Base-by-base conservation (phyloP, 1,140 invertebrate genomes). In the Pseudomyrmex pallidus region DNA sequence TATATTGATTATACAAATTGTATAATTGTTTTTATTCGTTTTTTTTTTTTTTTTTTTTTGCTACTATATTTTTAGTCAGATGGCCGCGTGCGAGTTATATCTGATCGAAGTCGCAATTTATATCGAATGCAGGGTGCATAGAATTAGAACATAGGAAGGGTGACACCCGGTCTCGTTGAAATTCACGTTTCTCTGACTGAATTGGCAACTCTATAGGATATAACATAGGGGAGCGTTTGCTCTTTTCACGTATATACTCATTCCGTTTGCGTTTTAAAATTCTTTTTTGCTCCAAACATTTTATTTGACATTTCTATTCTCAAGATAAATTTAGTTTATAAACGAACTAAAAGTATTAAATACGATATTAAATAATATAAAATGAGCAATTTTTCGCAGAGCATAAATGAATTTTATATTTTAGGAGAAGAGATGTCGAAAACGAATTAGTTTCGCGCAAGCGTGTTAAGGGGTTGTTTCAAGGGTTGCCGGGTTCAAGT, bases 61-160 rank as follows among this genome's bases (percentile, higher is more conserved):
- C 48, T 20, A 77, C 9, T 44, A 67, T 77, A 77, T 68, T 68
- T 68, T 5, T 56, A 35, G 74, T 77, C 74, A 77, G 74, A 77
- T 77, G 63, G 74, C 17, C 10, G 35, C 12, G 52, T 54, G 48
- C 22, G 35, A 77, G 48, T 67, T 77, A 44, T 77, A 77, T 68
- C 74, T 77, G 63, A 77, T 67, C 50, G 50, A 77, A 35, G 35
- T 77, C 17, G 63, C 74, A 67, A 77, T 77, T 56, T 67, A 77
- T 50, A 44, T 67, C 35, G 5, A 35, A 17, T 2, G 54, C 62
- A 56, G 74, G 74, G 74, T 77, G 63, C 74, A 83, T 57, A 86
- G 70, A 63, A 86, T 83, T 68, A 56, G 35, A 46, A 54, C 35
- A 35, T 35, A 35, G 35, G 57, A 13, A 66, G 57, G 74, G 57